These are phyloP conservation scores for Tethea ocularis DNA, from an alignment of 2,888 invertebrate genomes.

Conservation along the genomic window DNA sequence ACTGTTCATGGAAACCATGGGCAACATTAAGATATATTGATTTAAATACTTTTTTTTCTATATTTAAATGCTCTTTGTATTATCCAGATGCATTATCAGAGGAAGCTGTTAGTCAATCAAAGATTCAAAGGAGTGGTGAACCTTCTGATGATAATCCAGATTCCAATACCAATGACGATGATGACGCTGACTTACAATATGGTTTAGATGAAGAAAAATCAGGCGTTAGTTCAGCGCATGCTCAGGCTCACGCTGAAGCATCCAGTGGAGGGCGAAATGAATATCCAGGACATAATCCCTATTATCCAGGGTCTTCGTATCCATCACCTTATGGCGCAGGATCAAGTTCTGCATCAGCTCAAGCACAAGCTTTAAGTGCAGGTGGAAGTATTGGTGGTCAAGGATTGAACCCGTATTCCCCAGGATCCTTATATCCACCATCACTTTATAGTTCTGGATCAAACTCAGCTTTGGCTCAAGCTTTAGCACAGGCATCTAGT, in stretches of 20 bases:
- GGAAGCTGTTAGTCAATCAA: background rate
- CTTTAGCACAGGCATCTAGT: background rate
- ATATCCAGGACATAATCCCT: background rate
- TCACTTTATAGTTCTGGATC: background rate
- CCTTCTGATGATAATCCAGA: background rate
- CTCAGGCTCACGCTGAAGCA: constrained; percentile 9
- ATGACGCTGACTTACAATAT: background rate
- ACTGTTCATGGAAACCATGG: too few species aligned
- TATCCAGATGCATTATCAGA: background rate
- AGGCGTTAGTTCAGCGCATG: constrained; percentile 19
- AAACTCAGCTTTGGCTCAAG: background rate
- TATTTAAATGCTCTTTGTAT: too few species aligned
- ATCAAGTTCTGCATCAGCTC: constrained; percentile 13
- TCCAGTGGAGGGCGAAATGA: constrained; percentile 20
- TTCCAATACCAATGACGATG: background rate
- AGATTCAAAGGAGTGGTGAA: background rate
- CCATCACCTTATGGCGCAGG: background rate
- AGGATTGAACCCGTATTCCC: background rate
- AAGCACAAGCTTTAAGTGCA: constrained; percentile 16
- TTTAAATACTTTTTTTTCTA: too few species aligned
- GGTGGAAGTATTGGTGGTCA: constrained; percentile 18
- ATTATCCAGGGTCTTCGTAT: background rate
- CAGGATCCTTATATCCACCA: background rate
- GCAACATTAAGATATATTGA: too few species aligned
- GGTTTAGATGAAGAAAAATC: constrained; percentile 20